Base-by-base conservation (phyloP, 2,113 vertebrate species). In the Glaucomys volans region DNA sequence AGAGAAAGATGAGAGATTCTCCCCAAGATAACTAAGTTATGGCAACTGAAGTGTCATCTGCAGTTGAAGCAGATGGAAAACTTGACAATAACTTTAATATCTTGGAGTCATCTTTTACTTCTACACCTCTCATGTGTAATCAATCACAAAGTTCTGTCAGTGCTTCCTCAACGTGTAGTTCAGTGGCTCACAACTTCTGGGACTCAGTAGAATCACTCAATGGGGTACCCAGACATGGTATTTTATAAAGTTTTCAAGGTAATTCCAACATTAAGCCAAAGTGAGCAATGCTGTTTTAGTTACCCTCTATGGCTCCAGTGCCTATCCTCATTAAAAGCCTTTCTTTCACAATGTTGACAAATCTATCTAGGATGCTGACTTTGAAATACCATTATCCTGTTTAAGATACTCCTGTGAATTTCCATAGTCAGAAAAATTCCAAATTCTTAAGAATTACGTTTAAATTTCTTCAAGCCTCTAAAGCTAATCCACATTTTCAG, bases 381-480 rank as follows among this genome's bases (percentile, higher is more conserved):
- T 94, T 92, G 67, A 79, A 92, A 77, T 77, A 66, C 35, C 79
- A 74, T 59, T 87, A 52, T 30, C 94, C 22, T 90, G 16, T 64
- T 90, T 92, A 79, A 92, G 91, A 79, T 4, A 62, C 22, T 81
- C 91, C 40, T 47, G 47, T 94, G 79, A 79, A 30, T 83, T 92
- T 90, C 64, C 30, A 54, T 32, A 83, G 35, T 10, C 72, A 95
- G 37, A 95, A 89, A 88, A 86, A 72, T 32, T 90, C 40, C 59
- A 91, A 28, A 86, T 26, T 47, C 26, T 47, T 80, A 24, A 88
- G 11, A 42, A 86, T 42, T 59, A 37, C 17, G 91, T 30, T 89
- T 44, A 62, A 86, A 93, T 47, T 54, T 24, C 22, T 82, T 44
- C 50, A 64, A 74, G 8, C 17, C 62, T 93, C 37, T 93, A 50